These are phyloP conservation scores for Delia radicum DNA, from an alignment of 1,140 invertebrate genomes.

Conservation along the genomic window DNA sequence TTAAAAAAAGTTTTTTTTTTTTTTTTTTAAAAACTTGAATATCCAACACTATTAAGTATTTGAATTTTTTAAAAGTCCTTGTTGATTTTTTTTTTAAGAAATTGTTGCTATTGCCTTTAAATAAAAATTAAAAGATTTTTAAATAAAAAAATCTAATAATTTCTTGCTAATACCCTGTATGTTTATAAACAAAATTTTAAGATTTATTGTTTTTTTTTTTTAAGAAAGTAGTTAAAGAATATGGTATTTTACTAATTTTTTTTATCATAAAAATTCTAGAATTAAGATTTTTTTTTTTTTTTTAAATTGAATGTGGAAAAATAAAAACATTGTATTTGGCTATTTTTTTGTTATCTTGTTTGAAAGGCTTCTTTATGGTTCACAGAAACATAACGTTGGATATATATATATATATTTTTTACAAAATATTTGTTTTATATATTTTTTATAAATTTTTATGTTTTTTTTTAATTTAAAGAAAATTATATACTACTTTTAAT, in stretches of 20 bases:
- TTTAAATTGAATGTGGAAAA: not conserved
- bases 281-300: not conserved
- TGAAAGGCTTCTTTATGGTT: conserved; percentile 21
- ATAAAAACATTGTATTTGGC: conserved; percentile 31
- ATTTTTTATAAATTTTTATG: not conserved
- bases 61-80: not conserved
- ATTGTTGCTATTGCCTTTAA: not conserved
- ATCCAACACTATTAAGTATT: too few relatives aligned
- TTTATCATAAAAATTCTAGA: too few relatives aligned
- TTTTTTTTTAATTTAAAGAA: conserved; percentile 4
- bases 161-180: not conserved
- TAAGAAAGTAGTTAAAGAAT: too few relatives aligned
- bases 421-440: conserved; percentile 1
- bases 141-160: too few relatives aligned
- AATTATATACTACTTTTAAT: conserved; percentile 6
- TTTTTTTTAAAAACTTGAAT: not conserved
- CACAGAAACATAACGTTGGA: conserved; percentile 16
- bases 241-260: too few relatives aligned
- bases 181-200: too few relatives aligned
- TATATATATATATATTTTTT: not conserved
- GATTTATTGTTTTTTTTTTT: not conserved
- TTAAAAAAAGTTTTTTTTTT: not conserved
- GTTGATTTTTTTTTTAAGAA: not conserved
- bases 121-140: not conserved
- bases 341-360: conserved; percentile 37